These are phyloP conservation scores for Drosophila putrida DNA, from an alignment of 2,888 invertebrate species.

Conservation along the genomic window DNA sequence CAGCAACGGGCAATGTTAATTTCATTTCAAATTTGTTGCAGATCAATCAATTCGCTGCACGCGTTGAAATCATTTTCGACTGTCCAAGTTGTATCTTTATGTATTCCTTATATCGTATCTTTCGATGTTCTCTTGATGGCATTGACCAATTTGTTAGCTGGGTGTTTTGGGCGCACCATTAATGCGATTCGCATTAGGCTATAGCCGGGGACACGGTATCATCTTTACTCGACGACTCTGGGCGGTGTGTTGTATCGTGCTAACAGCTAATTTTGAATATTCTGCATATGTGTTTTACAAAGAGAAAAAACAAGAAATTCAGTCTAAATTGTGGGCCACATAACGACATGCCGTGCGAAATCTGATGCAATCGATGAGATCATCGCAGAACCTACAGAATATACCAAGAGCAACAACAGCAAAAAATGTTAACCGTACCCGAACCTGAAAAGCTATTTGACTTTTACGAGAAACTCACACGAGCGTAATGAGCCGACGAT, in stretches of 20 bases:
- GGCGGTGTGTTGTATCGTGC: constrained; percentile 56
- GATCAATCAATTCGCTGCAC: constrained; percentile 75
- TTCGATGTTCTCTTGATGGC: constrained; percentile 12
- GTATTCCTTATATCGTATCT: constrained; percentile 11
- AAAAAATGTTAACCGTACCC: constrained; percentile 52
- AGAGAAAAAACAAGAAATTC: constrained; percentile 51
- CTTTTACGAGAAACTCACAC: constrained; percentile 47
- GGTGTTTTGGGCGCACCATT: constrained; percentile 19
- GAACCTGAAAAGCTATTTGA: constrained; percentile 42
- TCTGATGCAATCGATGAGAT: constrained; percentile 83
- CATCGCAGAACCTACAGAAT: constrained; percentile 65
- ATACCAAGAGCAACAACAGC: constrained; percentile 22
- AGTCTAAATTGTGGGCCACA: constrained; percentile 72
- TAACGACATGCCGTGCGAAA: constrained; percentile 78
- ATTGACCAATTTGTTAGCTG: constrained; percentile 22
- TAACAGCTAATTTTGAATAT: constrained; percentile 74
- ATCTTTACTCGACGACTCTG: constrained; percentile 16
- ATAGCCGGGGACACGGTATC: constrained; percentile 31
- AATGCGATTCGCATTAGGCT: constrained; percentile 40
- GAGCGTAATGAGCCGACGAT: constrained; percentile 66
- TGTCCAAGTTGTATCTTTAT: constrained; percentile 23
- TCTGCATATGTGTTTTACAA: constrained; percentile 65
- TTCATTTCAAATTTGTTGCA: constrained; percentile 38
- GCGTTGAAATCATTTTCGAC: constrained; percentile 22
- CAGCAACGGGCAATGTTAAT: constrained; percentile 36